Evolutionary conservation across 2,797 vertebrate species (phyloP).

Genomic region (Anolis apletophallus): DNA sequence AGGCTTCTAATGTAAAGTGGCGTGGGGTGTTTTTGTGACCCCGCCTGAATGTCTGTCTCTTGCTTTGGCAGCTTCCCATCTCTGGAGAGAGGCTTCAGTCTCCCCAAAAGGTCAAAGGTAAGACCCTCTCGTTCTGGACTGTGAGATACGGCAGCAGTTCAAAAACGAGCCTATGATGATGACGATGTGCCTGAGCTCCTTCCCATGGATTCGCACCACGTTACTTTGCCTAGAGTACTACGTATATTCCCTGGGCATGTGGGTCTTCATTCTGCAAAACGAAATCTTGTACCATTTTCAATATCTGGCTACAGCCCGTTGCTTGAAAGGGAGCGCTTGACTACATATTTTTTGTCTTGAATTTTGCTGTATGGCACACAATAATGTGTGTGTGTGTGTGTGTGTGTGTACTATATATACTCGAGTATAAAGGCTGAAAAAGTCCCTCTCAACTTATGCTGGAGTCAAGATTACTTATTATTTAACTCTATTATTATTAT

Average conservation of each 20-base stretch:
- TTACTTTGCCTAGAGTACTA: not conserved
- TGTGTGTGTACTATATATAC: no score
- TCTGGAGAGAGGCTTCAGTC: conserved; percentile 51
- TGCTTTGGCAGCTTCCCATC: conserved; percentile 69
- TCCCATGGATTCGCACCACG: fast-evolving
- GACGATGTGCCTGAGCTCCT: fast-evolving
- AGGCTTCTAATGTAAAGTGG: not conserved
- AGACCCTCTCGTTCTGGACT: conserved; percentile 56
- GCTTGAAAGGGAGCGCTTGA: not conserved
- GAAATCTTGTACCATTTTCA: not conserved
- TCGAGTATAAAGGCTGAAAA: no score
- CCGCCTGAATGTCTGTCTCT: conserved; percentile 26
- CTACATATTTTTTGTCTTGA: not conserved
- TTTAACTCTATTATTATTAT: no score
- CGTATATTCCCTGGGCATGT: not conserved
- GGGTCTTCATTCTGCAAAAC: not conserved
- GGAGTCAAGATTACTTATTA: no score
- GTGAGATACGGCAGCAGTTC: not conserved
- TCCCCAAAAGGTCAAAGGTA: conserved; percentile 85
- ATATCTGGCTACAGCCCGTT: not conserved
- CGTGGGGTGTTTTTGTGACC: not conserved
- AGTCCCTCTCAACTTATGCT: no score
- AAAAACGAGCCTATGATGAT: not conserved
- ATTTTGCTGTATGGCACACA: not conserved
- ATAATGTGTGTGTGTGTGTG: no score